Evolutionary conservation across 2,113 vertebrate species (phyloP).

Genomic region (Solea solea): DNA sequence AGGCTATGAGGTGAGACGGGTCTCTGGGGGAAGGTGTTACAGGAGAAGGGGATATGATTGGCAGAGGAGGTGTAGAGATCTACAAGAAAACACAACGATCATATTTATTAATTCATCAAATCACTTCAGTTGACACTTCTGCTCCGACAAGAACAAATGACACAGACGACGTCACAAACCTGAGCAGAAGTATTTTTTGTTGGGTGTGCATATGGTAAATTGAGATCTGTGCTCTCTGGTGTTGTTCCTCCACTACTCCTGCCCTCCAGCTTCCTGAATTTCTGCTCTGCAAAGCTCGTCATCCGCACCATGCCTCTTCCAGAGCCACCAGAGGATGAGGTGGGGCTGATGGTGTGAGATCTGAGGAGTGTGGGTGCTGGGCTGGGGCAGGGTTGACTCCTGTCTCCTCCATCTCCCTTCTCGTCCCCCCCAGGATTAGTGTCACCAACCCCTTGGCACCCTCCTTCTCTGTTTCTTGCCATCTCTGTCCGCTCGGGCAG

Average conservation of each 20-base stretch:
- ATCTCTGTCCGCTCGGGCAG: conserved; percentile 52
- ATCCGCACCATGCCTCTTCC: conserved; percentile 89
- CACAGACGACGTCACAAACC: conserved; percentile 60
- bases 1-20: conserved; percentile 90
- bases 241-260: conserved; percentile 95
- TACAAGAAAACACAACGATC: conserved; percentile 27
- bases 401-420: conserved; percentile 69
- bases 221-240: conserved; percentile 91
- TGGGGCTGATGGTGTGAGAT: conserved; percentile 89
- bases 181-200: conserved; percentile 83
- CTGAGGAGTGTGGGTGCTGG: conserved; percentile 85
- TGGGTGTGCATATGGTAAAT: conserved; percentile 84
- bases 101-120: neutral
- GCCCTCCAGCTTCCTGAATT: conserved; percentile 92
- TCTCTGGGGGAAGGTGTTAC: conserved; percentile 83
- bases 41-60: conserved; percentile 71
- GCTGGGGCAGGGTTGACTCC: conserved; percentile 85
- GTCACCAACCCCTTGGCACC: conserved; percentile 18
- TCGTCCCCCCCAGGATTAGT: conserved; percentile 13
- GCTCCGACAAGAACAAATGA: no score
- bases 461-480: conserved; percentile 38
- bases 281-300: conserved; percentile 99
- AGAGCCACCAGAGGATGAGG: conserved; percentile 89
- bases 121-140: neutral
- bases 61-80: conserved; percentile 68